These are phyloP conservation scores for Arbacia lixula DNA, from an alignment of 53 echinoderm and acorn worm genomes.

Conservation along the genomic window DNA sequence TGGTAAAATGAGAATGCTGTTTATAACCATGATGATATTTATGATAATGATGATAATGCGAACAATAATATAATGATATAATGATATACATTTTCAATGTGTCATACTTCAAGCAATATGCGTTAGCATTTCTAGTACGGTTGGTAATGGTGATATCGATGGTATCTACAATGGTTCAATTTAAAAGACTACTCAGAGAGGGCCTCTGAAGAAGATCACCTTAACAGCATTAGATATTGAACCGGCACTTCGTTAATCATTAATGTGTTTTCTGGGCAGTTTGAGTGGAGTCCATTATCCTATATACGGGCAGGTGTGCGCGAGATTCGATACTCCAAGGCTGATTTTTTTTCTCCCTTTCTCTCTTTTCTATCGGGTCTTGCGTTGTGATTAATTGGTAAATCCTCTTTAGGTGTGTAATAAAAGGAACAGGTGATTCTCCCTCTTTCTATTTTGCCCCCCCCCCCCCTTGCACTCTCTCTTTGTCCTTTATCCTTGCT, in stretches of 20 bases:
- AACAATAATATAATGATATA: background rate
- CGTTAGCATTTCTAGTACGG: background rate
- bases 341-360: background rate
- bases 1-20: background rate
- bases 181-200: too few relatives aligned
- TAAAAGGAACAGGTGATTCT: too few relatives aligned
- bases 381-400: too few relatives aligned
- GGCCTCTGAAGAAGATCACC: too few relatives aligned
- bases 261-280: too few relatives aligned
- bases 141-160: background rate
- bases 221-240: too few relatives aligned
- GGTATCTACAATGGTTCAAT: background rate
- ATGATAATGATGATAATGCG: background rate
- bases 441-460: background rate
- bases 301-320: too few relatives aligned
- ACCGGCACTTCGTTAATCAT: too few relatives aligned
- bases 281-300: too few relatives aligned
- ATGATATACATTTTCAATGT: background rate
- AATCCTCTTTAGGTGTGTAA: too few relatives aligned
- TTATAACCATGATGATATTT: background rate
- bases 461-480: background rate
- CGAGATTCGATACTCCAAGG: background rate
- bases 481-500: background rate
- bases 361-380: too few relatives aligned
- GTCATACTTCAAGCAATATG: background rate